Conservation (phyloP, 35 echinoderm and acorn worm species). For the Eucidaris tribuloides region DNA sequence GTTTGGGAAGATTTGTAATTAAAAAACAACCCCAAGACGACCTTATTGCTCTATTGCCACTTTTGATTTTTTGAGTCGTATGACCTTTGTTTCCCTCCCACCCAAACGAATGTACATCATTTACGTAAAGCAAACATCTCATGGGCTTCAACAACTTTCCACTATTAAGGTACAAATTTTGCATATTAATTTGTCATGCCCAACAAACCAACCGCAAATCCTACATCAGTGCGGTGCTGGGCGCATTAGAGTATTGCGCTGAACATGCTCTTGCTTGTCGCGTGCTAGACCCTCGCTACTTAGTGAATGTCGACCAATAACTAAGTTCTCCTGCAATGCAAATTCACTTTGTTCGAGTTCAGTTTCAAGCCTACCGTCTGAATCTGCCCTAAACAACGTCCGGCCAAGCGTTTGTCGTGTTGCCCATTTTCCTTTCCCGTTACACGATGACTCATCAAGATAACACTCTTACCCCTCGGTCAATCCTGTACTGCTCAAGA, state of each 20-base stretch:
- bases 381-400: conserved; percentile 17
- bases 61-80: too few species aligned
- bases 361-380: conserved; percentile 28
- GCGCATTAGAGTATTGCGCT: too few species aligned
- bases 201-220: not conserved
- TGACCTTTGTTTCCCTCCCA: too few species aligned
- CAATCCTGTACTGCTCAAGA: conserved; percentile 17
- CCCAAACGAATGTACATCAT: too few species aligned
- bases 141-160: too few species aligned
- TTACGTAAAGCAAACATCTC: too few species aligned
- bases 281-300: conserved; percentile 27
- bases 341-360: conserved; percentile 58
- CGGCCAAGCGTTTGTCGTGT: conserved; percentile 19
- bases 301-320: conserved; percentile 40
- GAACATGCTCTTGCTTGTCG: conserved; percentile 13
- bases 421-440: conserved; percentile 38
- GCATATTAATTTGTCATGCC: too few species aligned
- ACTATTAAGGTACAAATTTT: too few species aligned
- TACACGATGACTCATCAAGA: conserved; percentile 73
- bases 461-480: conserved; percentile 49
- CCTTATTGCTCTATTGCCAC: too few species aligned
- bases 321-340: conserved; percentile 1
- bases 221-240: conserved; percentile 4
- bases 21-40: too few species aligned
- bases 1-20: too few species aligned